A percentile compares a stretch with the other conserved stretches of the same genome.
Conservation (phyloP, 2,888 invertebrate genomes). For the Epinotia demarniana region DNA sequence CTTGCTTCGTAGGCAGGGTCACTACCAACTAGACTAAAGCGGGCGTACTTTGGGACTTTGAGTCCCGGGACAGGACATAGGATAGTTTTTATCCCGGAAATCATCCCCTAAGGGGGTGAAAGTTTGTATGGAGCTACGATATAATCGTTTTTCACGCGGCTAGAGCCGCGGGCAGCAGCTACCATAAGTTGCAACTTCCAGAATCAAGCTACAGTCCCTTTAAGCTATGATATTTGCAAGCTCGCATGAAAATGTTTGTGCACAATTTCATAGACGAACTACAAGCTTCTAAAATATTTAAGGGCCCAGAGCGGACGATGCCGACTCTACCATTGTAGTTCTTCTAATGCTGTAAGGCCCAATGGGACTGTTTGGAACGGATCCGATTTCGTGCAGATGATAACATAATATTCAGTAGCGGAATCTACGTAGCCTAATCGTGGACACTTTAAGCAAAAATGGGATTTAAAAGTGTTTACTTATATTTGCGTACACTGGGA, state of each 20-base stretch:
- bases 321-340: slow-evolving; percentile 19
- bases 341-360: slow-evolving; percentile 13
- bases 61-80: too few relatives aligned
- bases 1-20: too few relatives aligned
- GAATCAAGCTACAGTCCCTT: neutral
- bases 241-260: neutral
- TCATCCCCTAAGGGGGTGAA: too few relatives aligned
- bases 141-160: too few relatives aligned
- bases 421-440: neutral
- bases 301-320: slow-evolving; percentile 23
- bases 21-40: too few relatives aligned
- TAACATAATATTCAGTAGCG: slow-evolving; percentile 30
- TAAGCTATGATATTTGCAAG: neutral
- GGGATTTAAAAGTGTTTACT: neutral
- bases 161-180: too few relatives aligned
- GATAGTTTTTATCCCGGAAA: too few relatives aligned
- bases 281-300: slow-evolving; percentile 11
- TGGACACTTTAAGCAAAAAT: neutral
- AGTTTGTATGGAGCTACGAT: too few relatives aligned
- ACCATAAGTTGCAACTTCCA: neutral
- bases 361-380: slow-evolving; percentile 15
- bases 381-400: slow-evolving; percentile 11
- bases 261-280: neutral
- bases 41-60: too few relatives aligned
- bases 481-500: too few relatives aligned